Conservation (phyloP, 2,888 invertebrate species). For the Cistogaster globosa region DNA sequence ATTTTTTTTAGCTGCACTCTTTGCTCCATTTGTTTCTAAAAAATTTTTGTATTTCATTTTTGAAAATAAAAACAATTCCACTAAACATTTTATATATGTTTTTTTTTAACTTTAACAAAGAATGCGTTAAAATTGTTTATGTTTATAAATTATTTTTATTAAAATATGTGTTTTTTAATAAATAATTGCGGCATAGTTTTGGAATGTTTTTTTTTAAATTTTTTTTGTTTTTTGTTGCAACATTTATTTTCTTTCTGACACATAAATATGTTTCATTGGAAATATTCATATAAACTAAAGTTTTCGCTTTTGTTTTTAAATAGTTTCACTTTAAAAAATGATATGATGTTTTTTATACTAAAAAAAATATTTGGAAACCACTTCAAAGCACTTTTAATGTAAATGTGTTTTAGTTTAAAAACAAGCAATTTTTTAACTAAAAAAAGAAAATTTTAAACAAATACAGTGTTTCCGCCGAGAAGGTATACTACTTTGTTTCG, state of each 20-base stretch:
- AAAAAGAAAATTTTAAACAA: too few species aligned
- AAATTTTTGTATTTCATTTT: constrained; percentile 39
- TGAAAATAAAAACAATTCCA: constrained; percentile 10
- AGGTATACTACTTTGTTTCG: too few species aligned
- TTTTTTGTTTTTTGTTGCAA: constrained; percentile 4
- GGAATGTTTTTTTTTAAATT: constrained; percentile 34
- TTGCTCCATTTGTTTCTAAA: neutral
- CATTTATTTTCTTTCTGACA: constrained; percentile 44
- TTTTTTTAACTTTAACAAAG: constrained; percentile 48
- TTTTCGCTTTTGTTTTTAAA: constrained; percentile 21
- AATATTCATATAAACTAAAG: constrained; percentile 18
- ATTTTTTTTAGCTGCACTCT: neutral
- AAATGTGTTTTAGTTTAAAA: constrained; percentile 16
- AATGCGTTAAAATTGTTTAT: constrained; percentile 45
- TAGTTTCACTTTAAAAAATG: constrained; percentile 32
- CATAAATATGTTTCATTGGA: constrained; percentile 48
- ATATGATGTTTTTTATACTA: neutral
- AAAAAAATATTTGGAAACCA: constrained; percentile 50
- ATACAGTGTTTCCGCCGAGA: too few species aligned
- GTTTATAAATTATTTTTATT: constrained; percentile 35
- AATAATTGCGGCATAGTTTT: constrained; percentile 69
- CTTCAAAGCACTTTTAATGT: constrained; percentile 45
- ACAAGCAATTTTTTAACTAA: too few species aligned
- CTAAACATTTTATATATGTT: constrained; percentile 45
- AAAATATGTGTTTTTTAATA: constrained; percentile 33